Conservation (phyloP, 2,113 vertebrate genomes). For the Sciurus niger region DNA sequence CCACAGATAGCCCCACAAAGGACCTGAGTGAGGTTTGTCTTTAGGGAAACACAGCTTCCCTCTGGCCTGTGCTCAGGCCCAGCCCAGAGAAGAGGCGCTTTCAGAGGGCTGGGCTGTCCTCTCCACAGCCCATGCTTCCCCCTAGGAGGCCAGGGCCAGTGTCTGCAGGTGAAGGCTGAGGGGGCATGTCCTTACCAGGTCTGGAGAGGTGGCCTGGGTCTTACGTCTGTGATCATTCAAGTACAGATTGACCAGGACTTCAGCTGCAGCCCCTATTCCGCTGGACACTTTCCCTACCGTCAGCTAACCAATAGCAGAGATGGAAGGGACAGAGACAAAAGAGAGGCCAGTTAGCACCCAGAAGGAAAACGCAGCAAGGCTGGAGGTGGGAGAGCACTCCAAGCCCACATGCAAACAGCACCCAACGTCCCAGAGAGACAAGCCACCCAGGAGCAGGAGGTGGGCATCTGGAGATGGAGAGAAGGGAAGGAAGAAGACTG, state of each 20-base stretch:
- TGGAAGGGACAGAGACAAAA: constrained; percentile 81
- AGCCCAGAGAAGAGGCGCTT: background rate
- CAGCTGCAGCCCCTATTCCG: constrained; percentile 95
- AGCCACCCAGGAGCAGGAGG: background rate
- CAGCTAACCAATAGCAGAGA: constrained; percentile 89
- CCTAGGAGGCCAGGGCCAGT: background rate
- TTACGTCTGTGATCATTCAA: constrained; percentile 97
- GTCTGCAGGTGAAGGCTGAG: background rate
- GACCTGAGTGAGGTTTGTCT: background rate
- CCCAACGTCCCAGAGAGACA: fast-evolving
- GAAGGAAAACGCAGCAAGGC: background rate
- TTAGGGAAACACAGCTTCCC: background rate
- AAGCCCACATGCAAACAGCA: background rate
- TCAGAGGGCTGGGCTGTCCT: background rate
- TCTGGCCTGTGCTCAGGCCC: background rate
- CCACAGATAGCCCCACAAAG: background rate
- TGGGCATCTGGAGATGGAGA: background rate
- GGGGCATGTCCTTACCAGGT: constrained; percentile 92
- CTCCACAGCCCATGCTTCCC: fast-evolving
- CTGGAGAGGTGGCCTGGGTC: constrained; percentile 85
- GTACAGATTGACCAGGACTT: constrained; percentile 96
- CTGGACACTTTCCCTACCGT: constrained; percentile 96
- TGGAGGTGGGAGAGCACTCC: background rate
- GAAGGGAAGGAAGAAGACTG: background rate
- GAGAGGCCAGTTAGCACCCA: constrained; percentile 57